Evolutionary conservation across 2,888 invertebrate species (phyloP), one percentile per base, ranked within the genome.

Genomic region (Germaria angustata): DNA sequence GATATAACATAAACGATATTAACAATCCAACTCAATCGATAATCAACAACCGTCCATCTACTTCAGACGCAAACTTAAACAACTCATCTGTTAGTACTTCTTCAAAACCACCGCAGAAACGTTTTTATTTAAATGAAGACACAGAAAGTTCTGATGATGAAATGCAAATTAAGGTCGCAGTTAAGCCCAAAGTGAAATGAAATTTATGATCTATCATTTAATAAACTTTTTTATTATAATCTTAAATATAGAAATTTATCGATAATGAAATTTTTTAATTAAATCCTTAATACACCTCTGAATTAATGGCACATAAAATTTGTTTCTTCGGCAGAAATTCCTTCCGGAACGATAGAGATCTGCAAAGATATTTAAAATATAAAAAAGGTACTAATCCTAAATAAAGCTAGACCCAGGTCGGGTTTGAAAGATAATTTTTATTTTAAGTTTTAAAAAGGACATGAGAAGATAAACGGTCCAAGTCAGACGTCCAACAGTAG

Each of bases 111-210:
- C 6, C 7, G 0, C 1, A 22, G 39, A 78, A 55, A 13, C 11
- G 2, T 46, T 63, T 61, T 22, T 51, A 77, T 13, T 13, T 34
- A 22, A 41, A 72, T 13, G 41, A 61, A 39, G 53, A 55, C 46
- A 8, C 7, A 2, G 79, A 68, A 8, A 71, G 55, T 66, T 84
- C 79, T 0, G 82, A 82, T 61, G 75, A 82, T 41, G 79, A 82
- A 32, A 17, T 39, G 15, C 7, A 24, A 32, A 13, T 32, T 4
- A 36, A 20, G 15, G 1, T 11, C 2, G 1, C 1, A 17, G 0
- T 28, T 36, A 46, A 39, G 13, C 15, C 7, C 4, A 65, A 75
- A 69, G n/a, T 49, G 32, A 55, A 46, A 41, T 51, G 22, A 39
- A 15, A 2, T 13, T 17, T 36, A 57, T 36, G 13, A 57, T 20